Conservation (phyloP, 2,888 invertebrate species). For the Lycocerus yunnanus region DNA sequence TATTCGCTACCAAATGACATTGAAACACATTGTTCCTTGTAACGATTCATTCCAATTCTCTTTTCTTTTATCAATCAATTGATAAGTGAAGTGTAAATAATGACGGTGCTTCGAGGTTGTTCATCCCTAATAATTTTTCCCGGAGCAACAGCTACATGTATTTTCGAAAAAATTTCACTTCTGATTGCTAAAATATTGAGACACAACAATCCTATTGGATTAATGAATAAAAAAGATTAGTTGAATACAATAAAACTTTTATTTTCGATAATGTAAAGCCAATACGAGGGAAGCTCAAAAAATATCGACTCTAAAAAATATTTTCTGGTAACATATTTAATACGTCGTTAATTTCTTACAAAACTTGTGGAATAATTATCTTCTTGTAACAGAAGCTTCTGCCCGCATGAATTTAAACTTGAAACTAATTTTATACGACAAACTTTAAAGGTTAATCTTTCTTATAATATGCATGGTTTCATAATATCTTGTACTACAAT, state of each 20-base stretch:
- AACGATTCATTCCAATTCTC: not conserved
- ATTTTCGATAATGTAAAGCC: too few relatives aligned
- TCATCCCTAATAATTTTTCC: not conserved
- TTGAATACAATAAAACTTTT: too few relatives aligned
- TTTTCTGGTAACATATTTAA: not conserved
- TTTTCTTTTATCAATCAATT: not conserved
- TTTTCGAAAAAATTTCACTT: not conserved
- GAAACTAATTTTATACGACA: slow-evolving; percentile 1
- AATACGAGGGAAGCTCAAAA: not conserved
- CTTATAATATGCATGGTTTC: not conserved
- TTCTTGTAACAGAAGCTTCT: not conserved
- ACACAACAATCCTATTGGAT: too few relatives aligned
- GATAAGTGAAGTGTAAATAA: not conserved
- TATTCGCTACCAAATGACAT: not conserved
- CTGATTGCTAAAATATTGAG: not conserved
- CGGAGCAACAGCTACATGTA: not conserved
- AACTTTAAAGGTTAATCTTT: slow-evolving; percentile 5
- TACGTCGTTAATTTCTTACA: not conserved
- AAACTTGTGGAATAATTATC: not conserved
- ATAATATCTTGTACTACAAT: not conserved
- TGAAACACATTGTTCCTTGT: not conserved
- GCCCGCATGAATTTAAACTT: slow-evolving; percentile 3
- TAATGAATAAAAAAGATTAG: too few relatives aligned
- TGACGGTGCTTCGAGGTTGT: not conserved
- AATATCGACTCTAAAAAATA: not conserved